Conservation (phyloP, 2,888 invertebrate genomes). For the Cepaea hortensis region DNA sequence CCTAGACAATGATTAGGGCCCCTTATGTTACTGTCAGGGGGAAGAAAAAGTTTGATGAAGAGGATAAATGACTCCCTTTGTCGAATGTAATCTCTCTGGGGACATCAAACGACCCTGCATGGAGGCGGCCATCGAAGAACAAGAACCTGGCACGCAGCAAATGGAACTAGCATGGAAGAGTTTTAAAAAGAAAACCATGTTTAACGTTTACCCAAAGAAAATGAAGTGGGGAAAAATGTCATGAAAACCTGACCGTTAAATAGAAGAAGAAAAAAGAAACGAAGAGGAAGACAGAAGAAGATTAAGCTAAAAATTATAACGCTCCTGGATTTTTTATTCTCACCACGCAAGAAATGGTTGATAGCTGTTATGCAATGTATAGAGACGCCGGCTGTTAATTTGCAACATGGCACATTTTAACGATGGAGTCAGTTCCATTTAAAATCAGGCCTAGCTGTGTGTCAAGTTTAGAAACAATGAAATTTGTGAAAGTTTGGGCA, state of each 20-base stretch:
- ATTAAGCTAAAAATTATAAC: slow-evolving; percentile 1
- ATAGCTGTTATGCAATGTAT: neutral
- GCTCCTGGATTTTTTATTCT: neutral
- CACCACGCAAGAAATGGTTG: neutral
- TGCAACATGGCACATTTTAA: neutral
- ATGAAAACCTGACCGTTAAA: neutral
- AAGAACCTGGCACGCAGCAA: neutral
- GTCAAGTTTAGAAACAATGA: neutral
- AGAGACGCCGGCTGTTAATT: neutral
- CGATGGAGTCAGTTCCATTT: neutral
- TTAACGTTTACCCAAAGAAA: neutral
- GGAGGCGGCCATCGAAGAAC: neutral
- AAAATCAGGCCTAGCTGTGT: neutral
- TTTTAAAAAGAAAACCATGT: neutral
- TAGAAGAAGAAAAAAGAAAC: neutral
- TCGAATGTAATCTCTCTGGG: slow-evolving; percentile 21
- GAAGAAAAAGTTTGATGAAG: slow-evolving; percentile 30
- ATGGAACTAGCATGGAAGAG: neutral
- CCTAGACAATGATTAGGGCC: slow-evolving; percentile 47
- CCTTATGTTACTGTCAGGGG: slow-evolving; percentile 48
- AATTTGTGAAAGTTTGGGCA: neutral
- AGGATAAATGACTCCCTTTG: slow-evolving; percentile 45
- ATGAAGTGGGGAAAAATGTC: no score
- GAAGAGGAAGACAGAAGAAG: neutral
- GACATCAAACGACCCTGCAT: slow-evolving; percentile 18